Evolutionary conservation across 92 coral and sea anemone genomes (phyloP), one percentile per base, ranked within the genome.

Genomic region (Paragorgia papillata): DNA sequence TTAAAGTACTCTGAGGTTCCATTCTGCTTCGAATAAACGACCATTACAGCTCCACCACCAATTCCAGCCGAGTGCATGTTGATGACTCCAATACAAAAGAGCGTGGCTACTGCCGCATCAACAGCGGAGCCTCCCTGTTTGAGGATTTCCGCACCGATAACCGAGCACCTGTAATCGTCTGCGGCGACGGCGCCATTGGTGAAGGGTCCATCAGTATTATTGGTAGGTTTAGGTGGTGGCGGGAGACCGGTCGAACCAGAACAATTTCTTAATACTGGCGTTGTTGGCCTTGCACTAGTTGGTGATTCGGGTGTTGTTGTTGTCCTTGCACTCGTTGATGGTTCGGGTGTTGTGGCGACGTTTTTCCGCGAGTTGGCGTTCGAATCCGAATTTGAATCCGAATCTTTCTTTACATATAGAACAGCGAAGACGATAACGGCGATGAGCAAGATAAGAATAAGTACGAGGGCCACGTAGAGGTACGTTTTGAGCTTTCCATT

Each of bases 1-100:
- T 94, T 96, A 69, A 86, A 80, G 62, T 89, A 80, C 40, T 88
- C 88, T 18, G 80, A 88, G 4, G 51, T 73, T 31, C 62, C 80
- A 22, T 63, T 74, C 14, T 59, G 48, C 41, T 83, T 84, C 22
- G 68, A 74, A 43, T 94, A 94, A 24, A 94, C 90, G 27, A 85
- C 82, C 90, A 94, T 94, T 18, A 94, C 89, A n/a, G 91, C 98
- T 9, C 98, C 98, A 18, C 98, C 98, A 0, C 98, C 98, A 70
- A 94, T 76, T 9, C 98, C 98, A 37, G 98, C 88, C 39, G 98
- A 94, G 80, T 94, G 98, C 91, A 93, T 88, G 85, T 93, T 93
- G 82, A 88, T 79, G 54, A 93, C 86, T 30, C 97, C 97, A 34
- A 91, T 74, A 82, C 97, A 93, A 59, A 93, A 73, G 25, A 90